Evolutionary conservation across 2,888 invertebrate species (phyloP), one percentile per base, ranked within the genome.

Genomic region (Coenonympha glycerion): DNA sequence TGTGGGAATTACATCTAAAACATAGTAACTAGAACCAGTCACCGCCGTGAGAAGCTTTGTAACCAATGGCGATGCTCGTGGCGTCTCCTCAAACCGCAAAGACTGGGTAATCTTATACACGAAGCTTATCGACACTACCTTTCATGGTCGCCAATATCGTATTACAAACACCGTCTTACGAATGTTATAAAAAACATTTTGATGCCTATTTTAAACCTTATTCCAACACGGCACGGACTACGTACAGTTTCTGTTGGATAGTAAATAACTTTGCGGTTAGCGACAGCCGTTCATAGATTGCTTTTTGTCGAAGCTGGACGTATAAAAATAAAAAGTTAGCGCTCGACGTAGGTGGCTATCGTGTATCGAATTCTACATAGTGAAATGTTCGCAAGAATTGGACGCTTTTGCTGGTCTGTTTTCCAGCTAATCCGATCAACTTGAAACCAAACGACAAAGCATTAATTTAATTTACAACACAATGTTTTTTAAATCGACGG

Each of bases 81-180:
- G 76, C 76, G 76, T 82, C 74, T 80, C 77, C 73, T 66, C 73
- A 73, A 75, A 85, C 85, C 86, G 73, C 85, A 85, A 82, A 82
- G 76, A 78, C 76, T 77, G 66, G 65, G 85, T 84, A 87, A 87
- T 81, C 79, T 79, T 79, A 87, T 86, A 85, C 81, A 77, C 76
- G 76, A 87, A 85, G 85, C 86, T 78, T 83, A 85, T 78, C 80
- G 82, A 85, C 85, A 84, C 76, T 82, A 79, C 73, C 75, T 82
- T 87, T 84, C 80, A 76, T 73, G 73, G 78, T 77, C 81, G 73
- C 81, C 75, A 75, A 77, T 83, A 79, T 87, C 79, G 68, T 72
- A 74, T 87, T 86, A 84, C 86, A 66, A 61, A 53, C 52, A 57
- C 61, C 50, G 58, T 54, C 55, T 53, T 58, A 54, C 50, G 39